phyloP scores from a whole-genome alignment of 30 jellyfish, hydroid and myxozoan genomes.

The Aurelia sp. region DNA sequence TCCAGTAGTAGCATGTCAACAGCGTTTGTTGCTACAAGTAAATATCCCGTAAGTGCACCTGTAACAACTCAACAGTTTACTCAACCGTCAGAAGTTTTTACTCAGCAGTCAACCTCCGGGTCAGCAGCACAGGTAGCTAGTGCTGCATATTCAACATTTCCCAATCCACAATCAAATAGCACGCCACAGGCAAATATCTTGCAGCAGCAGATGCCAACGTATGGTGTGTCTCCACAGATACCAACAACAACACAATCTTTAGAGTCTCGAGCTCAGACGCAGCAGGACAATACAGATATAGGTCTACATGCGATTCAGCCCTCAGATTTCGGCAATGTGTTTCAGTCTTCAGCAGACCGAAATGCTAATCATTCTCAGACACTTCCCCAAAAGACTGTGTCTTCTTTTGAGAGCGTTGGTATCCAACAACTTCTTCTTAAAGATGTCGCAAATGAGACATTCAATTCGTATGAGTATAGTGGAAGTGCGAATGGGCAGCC shows the following conservation, averaged over 20 bases:
- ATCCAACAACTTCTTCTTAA: neutral
- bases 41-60: neutral
- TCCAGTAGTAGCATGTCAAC: neutral
- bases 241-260: neutral
- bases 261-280: neutral
- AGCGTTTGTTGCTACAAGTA: neutral
- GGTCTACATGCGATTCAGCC: neutral
- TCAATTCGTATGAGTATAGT: neutral
- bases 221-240: neutral
- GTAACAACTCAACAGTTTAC: neutral
- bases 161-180: neutral
- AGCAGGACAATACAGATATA: neutral
- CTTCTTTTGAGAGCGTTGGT: conserved; percentile 9
- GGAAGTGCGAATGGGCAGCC: neutral
- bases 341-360: neutral
- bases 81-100: neutral
- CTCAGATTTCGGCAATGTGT: neutral
- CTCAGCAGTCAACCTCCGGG: neutral
- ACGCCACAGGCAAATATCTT: neutral
- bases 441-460: neutral
- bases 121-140: neutral
- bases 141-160: neutral
- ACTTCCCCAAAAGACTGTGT: neutral
- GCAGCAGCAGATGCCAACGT: neutral
- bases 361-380: neutral